Evolutionary conservation across 2,888 invertebrate species (phyloP).

Genomic region (Trachelus iudaicus): DNA sequence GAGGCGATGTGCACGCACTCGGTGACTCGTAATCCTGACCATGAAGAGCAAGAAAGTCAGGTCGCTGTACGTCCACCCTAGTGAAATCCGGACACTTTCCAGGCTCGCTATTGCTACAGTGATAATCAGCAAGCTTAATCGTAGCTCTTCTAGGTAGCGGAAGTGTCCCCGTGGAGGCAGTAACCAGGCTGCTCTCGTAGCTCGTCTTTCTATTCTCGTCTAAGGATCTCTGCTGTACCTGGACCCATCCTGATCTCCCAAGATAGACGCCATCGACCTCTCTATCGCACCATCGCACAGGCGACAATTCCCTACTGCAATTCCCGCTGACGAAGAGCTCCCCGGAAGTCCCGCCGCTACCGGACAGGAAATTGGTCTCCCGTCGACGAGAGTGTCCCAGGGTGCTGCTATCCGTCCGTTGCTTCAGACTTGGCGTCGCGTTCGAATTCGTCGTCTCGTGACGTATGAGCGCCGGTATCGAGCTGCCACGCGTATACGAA

Average conservation of each 20-base stretch:
- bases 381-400: conserved; percentile 49
- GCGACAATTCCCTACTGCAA: conserved; percentile 69
- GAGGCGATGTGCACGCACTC: conserved; percentile 61
- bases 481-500: conserved; percentile 50
- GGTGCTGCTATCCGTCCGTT: conserved; percentile 50
- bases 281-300: conserved; percentile 71
- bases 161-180: conserved; percentile 55
- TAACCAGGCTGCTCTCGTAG: conserved; percentile 49
- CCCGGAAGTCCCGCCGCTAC: conserved; percentile 64
- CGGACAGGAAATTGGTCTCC: conserved; percentile 56
- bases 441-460: conserved; percentile 39
- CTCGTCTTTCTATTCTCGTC: conserved; percentile 67
- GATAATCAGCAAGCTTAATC: conserved; percentile 69
- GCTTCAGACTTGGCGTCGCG: conserved; percentile 28
- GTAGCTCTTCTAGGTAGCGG: conserved; percentile 64
- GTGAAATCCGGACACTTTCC: conserved; percentile 53
- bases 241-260: conserved; percentile 70
- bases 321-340: conserved; percentile 65
- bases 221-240: conserved; percentile 70
- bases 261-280: conserved; percentile 72
- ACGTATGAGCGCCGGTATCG: conserved; percentile 52
- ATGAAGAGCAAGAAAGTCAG: conserved; percentile 55
- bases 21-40: conserved; percentile 59
- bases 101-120: conserved; percentile 64
- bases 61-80: conserved; percentile 49